Conservation (phyloP, 1,140 invertebrate genomes). For the Psilanteris sp. region DNA sequence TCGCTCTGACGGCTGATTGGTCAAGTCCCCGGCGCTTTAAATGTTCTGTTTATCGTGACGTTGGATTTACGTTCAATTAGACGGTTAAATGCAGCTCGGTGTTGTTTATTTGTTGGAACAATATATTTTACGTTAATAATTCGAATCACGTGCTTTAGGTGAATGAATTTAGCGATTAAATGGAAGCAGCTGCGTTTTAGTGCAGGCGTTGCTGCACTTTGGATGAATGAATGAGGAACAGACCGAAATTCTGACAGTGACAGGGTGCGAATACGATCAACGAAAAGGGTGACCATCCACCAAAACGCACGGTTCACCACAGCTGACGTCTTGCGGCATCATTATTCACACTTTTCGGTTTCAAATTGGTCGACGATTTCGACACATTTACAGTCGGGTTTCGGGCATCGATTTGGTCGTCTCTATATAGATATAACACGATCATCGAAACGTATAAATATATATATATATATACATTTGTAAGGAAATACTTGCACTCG, state of each 20-base stretch:
- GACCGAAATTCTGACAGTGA: slow-evolving; percentile 64
- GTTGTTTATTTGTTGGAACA: not conserved
- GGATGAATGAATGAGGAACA: slow-evolving; percentile 56
- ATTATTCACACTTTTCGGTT: slow-evolving; percentile 43
- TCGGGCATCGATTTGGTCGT: too few relatives aligned
- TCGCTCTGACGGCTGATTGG: too few relatives aligned
- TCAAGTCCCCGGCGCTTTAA: too few relatives aligned
- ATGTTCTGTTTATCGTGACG: too few relatives aligned
- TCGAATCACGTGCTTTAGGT: slow-evolving; percentile 21
- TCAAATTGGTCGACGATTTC: too few relatives aligned
- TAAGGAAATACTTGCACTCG: too few relatives aligned
- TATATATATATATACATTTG: too few relatives aligned
- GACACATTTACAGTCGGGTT: too few relatives aligned
- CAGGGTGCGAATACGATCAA: slow-evolving; percentile 75
- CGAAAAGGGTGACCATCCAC: slow-evolving; percentile 68
- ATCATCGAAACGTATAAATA: too few relatives aligned
- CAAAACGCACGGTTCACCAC: slow-evolving; percentile 71
- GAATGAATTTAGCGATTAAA: slow-evolving; percentile 48
- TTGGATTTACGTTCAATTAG: too few relatives aligned
- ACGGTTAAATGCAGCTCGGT: too few relatives aligned
- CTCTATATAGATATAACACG: too few relatives aligned
- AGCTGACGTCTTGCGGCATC: slow-evolving; percentile 72
- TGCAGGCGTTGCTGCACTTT: slow-evolving; percentile 40
- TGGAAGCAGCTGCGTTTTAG: slow-evolving; percentile 67
- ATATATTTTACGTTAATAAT: slow-evolving; percentile 13